Percentiles rank a stretch among this genome's conserved stretches.
These are phyloP conservation scores for Antheraea mylitta DNA, from an alignment of 1,140 invertebrate species.

Conservation along the genomic window DNA sequence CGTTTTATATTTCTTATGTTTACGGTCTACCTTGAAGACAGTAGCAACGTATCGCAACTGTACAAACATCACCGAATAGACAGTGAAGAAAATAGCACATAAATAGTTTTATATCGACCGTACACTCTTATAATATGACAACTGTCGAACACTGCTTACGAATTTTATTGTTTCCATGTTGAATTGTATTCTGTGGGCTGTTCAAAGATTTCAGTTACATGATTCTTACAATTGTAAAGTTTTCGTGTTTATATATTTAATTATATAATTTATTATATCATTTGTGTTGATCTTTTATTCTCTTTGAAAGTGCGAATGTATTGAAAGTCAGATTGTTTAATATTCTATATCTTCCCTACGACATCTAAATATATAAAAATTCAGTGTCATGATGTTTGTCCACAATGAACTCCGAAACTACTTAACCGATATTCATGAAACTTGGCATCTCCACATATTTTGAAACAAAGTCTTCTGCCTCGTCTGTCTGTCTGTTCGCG, in stretches of 20 bases:
- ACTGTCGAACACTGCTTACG: not conserved
- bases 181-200: constrained; percentile 12
- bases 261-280: constrained; percentile 31
- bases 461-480: too few relatives aligned
- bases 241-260: constrained; percentile 23
- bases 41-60: not conserved
- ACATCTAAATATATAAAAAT: not conserved
- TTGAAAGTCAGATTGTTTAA: not conserved
- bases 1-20: not conserved
- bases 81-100: not conserved
- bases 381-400: too few relatives aligned
- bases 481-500: too few relatives aligned
- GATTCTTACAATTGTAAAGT: constrained; percentile 23
- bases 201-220: constrained; percentile 29
- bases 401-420: too few relatives aligned
- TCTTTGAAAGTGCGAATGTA: constrained; percentile 14
- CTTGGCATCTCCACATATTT: too few relatives aligned
- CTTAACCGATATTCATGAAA: too few relatives aligned
- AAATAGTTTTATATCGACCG: not conserved
- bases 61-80: not conserved
- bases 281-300: constrained; percentile 17
- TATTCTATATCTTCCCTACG: not conserved
- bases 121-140: too few relatives aligned
- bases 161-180: constrained; percentile 25
- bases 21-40: not conserved